Evolutionary conservation across 2,113 vertebrate genomes (phyloP), one percentile per base, ranked within the genome.

Genomic region (Chaetura pelagica): DNA sequence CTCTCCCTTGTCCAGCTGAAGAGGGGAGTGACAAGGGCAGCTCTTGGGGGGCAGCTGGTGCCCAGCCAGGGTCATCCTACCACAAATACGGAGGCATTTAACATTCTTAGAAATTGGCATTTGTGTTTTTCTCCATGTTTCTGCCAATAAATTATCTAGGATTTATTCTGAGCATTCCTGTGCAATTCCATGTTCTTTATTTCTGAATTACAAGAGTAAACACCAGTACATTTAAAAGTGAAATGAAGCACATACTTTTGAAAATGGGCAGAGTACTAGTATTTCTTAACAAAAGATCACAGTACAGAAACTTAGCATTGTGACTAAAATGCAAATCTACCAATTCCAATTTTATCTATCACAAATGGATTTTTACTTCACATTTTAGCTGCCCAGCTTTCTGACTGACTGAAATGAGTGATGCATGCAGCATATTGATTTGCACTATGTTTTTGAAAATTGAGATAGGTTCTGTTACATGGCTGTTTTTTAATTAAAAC

Each of bases 401-500:
- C 80, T 79, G 89, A 94, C 21, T 94, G 79, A 63, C 73, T 93
- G 94, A 90, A 92, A 81, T 76, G 44, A 80, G 26, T 64, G 73
- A 55, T 63, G 66, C 79, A 66, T 58, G 40, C 21, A 74, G 67
- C 34, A 54, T 92, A 96, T 94, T 8, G 84, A 96, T 93, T 57
- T 55, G 62, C 55, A 63, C 44, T 96, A 38, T n/a, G 44, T 88
- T 96, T 95, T 85, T 23, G 42, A 89, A 95, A 82, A 94, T 78
- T 89, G 75, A 89, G 19, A 27, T 59, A 42, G 71, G 4, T 89
- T 97, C 83, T 93, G 46, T 95, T 84, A 35, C 40, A 30, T 82
- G 27, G 27, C 27, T 85, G 61, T 66, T 84, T 90, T 82, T 89
- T 96, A 95, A 96, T 96, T 96, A 95, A 89, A 94, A 73, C 54